Percentiles rank a stretch among this genome's conserved stretches.
phyloP scores from a whole-genome alignment of 1,140 invertebrate species.

The Drosophila simulans region DNA sequence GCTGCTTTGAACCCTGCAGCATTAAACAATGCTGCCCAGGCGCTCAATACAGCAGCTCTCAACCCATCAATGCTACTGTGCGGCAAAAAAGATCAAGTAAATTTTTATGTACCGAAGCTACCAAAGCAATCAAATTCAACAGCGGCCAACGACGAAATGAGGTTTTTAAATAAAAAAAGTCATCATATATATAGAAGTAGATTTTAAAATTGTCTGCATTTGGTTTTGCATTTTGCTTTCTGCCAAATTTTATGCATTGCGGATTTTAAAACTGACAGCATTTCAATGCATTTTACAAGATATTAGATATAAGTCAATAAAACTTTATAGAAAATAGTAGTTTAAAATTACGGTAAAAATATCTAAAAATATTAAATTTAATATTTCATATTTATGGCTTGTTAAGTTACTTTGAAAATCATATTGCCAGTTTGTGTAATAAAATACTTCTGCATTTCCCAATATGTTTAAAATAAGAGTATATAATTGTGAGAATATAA shows the following conservation, averaged over 20 bases:
- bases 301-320: constrained; percentile 24
- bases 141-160: constrained; percentile 65
- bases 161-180: constrained; percentile 72
- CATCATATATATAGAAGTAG: constrained; percentile 27
- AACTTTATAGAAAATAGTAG: constrained; percentile 12
- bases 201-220: constrained; percentile 52
- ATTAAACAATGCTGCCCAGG: constrained; percentile 80
- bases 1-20: constrained; percentile 77
- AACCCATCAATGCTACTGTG: constrained; percentile 76
- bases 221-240: constrained; percentile 57
- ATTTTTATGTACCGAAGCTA: constrained; percentile 80
- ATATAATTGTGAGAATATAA: too few relatives aligned
- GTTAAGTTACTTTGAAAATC: background rate
- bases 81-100: constrained; percentile 79
- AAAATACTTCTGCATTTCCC: background rate
- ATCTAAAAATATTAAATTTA: background rate
- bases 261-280: constrained; percentile 21
- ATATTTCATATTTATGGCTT: background rate
- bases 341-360: constrained; percentile 5
- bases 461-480: background rate
- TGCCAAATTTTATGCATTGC: constrained; percentile 51
- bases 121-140: constrained; percentile 60
- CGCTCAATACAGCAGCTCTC: constrained; percentile 77
- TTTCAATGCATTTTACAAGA: constrained; percentile 42
- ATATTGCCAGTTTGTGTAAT: background rate